Base-by-base conservation (phyloP, 1,140 invertebrate genomes). In the Diprion similis region DNA sequence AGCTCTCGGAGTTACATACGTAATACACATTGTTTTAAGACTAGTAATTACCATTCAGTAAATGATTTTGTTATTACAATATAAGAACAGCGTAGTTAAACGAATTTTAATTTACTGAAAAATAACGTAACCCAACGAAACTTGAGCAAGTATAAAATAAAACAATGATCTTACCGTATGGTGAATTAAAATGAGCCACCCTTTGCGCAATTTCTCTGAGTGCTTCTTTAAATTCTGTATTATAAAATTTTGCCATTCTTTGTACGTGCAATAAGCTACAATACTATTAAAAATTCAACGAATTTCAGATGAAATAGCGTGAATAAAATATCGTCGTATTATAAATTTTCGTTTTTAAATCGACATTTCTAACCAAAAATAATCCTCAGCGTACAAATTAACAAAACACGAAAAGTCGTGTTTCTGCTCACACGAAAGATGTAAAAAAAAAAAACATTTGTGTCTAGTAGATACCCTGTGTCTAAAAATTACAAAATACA, bases 141-240 rank as follows among this genome's bases (percentile, higher is more conserved):
- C 9, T 66, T 10, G 45, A 65, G 13, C 13, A 11, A 46, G 46
- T 48, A 69, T 9, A 70, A 17, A 74, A 45, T 47, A 64, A 65
- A 66, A 51, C 24, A 37, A 37, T 6, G 24, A 37, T 68, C 71
- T 77, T 81, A 82, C 82, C 82, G 67, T 76, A 76, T 47, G 78
- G 73, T 67, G 72, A 75, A 72, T 80, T 76, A 48, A 83, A 66
- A 24, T 76, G 72, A 18, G 78, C 64, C 10, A 79, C 77, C 51
- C 76, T 76, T 15, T 79, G 75, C 15, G 75, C 79, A 19, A 83
- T 80, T 47, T 82, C 80, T 70, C 70, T 69, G 13, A 83, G 24
- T 15, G 82, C 78, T 74, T 75, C 71, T 71, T 80, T 78, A 69
- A 83, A 83, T 76, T 83, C 82, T 72, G 75, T 76, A n/a, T 80